These are phyloP conservation scores for Thamnaconus septentrionalis DNA, from an alignment of 2,113 vertebrate genomes.

Conservation along the genomic window DNA sequence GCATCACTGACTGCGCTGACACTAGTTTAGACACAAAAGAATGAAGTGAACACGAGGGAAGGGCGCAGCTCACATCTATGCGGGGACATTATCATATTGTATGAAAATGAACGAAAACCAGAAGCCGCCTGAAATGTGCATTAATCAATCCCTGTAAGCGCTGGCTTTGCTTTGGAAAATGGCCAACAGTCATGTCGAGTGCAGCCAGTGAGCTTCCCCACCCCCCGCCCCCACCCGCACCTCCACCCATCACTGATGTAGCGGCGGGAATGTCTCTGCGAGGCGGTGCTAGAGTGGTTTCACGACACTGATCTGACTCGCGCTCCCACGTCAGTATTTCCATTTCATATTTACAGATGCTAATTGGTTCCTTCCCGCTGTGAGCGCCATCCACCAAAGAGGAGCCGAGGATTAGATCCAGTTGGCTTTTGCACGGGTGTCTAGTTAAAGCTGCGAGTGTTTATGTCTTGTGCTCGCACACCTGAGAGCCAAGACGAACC, in stretches of 20 bases:
- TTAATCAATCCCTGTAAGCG: conserved; percentile 41
- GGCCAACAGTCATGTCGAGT: conserved; percentile 28
- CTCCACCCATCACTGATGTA: too few species aligned
- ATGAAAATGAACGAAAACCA: conserved; percentile 31
- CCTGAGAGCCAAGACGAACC: conserved; percentile 17
- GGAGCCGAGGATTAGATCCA: conserved; percentile 15
- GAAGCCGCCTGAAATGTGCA: conserved; percentile 23
- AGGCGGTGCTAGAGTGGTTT: background rate
- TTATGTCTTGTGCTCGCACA: conserved; percentile 2
- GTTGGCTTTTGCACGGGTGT: conserved; percentile 19
- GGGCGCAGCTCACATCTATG: background rate
- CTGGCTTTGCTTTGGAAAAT: conserved; percentile 27
- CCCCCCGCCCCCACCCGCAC: too few species aligned
- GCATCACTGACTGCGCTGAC: conserved; percentile 1
- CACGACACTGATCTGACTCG: conserved; percentile 17
- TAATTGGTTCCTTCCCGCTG: conserved; percentile 8
- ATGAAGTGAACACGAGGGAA: background rate
- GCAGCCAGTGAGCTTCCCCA: conserved; percentile 3
- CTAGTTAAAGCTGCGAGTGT: conserved; percentile 17
- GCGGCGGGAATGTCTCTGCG: too few species aligned
- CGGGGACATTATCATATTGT: conserved; percentile 30
- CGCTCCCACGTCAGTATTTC: conserved; percentile 22
- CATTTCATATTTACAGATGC: conserved; percentile 19
- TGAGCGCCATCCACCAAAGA: conserved; percentile 12
- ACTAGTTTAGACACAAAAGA: background rate